Conservation (phyloP, 2,888 invertebrate species). For the Callimorpha dominula region DNA sequence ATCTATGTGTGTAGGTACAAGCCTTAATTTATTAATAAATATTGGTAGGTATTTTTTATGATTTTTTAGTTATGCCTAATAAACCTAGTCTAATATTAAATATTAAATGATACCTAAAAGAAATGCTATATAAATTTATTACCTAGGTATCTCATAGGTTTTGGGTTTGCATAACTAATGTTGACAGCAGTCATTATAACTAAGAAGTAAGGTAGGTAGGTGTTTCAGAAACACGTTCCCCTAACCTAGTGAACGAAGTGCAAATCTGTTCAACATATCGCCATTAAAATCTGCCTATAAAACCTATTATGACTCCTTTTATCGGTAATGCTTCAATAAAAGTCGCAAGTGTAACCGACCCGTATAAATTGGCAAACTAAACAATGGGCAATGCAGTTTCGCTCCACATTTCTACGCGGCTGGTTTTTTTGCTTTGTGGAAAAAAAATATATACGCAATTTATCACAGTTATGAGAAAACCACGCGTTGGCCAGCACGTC, state of each 20-base stretch:
- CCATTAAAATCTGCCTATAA: conserved; percentile 83
- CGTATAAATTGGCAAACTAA: conserved; percentile 87
- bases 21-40: not conserved
- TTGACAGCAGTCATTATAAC: not conserved
- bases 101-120: no score
- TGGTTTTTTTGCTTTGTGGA: conserved; percentile 78
- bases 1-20: not conserved
- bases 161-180: not conserved
- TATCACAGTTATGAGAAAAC: conserved; percentile 85
- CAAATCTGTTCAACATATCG: conserved; percentile 75
- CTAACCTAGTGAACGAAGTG: conserved; percentile 65
- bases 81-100: not conserved
- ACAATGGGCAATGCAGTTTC: conserved; percentile 84
- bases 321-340: conserved; percentile 86
- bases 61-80: not conserved
- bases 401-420: conserved; percentile 82
- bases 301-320: conserved; percentile 83
- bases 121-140: no score
- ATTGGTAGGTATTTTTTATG: not conserved
- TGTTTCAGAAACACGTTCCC: conserved; percentile 40
- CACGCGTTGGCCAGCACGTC: conserved; percentile 83
- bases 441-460: conserved; percentile 70
- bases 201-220: conserved; percentile 14
- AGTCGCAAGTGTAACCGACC: conserved; percentile 85
- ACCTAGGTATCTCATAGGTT: no score